Evolutionary conservation across 2,888 invertebrate genomes (phyloP).

Genomic region (Brachypterus glaber): DNA sequence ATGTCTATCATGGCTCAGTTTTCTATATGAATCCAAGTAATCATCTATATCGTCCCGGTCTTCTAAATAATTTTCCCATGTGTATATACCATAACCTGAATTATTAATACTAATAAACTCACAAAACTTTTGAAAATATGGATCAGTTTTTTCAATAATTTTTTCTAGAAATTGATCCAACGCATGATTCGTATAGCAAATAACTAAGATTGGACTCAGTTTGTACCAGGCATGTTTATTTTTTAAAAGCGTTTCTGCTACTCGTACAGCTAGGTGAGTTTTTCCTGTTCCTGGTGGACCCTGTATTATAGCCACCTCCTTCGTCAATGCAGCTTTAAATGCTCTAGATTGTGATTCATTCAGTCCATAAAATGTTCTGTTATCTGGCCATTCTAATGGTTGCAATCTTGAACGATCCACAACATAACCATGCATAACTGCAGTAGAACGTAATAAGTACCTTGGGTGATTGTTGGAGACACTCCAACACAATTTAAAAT

Average conservation of each 20-base stretch:
- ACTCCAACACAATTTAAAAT: too few relatives aligned
- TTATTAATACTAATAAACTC: too few relatives aligned
- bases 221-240: constrained; percentile 46
- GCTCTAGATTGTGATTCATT: constrained; percentile 55
- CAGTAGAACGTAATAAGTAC: constrained; percentile 10
- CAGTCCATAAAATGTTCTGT: constrained; percentile 10
- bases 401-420: constrained; percentile 16
- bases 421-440: too few relatives aligned
- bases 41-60: too few relatives aligned
- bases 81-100: too few relatives aligned
- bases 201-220: constrained; percentile 57
- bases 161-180: constrained; percentile 77
- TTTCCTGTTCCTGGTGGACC: constrained; percentile 87
- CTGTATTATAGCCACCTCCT: constrained; percentile 69
- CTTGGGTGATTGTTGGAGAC: too few relatives aligned
- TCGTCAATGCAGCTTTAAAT: constrained; percentile 55
- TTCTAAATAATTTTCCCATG: too few relatives aligned
- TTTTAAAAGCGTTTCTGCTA: constrained; percentile 56
- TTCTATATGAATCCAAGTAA: too few relatives aligned
- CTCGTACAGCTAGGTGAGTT: constrained; percentile 68
- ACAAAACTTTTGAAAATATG: constrained; percentile 49
- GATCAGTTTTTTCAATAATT: constrained; percentile 47
- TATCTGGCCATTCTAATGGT: constrained; percentile 9
- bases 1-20: too few relatives aligned
- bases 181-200: constrained; percentile 81